Evolutionary conservation across 2,797 vertebrate species (phyloP), one percentile per base, ranked within the genome.

Genomic region (Enteromius unitaeniatus): DNA sequence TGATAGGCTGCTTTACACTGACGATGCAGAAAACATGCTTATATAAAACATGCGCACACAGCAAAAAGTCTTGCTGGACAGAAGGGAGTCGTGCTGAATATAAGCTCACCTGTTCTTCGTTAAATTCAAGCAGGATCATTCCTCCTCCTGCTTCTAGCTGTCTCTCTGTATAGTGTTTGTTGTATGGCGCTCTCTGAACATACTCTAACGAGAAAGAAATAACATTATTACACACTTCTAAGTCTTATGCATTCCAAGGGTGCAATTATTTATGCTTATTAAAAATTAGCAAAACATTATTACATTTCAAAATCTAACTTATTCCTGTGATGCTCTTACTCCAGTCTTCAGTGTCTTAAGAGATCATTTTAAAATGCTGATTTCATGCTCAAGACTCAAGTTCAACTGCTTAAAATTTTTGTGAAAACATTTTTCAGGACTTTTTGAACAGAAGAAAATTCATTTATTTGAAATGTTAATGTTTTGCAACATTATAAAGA

Each of bases 1-100:
- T 98, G 96, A 85, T 97, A 98, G 0, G 97, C 97, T 0, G 96
- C 96, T 26, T 95, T 97, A 88, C 97, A 98, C 98, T 99, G 87
- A 65, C 4, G 34, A 34, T 65, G 81, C 51, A 90, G 9, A 62
- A 69, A 21, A 10, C 49, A 45, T 13, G 73, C 42, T 64, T 60
- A 53, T 13, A 40, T 34, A 34, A 28, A 31, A 23, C n/a, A 49
- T 55, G 13, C 2, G 23, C 21, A 21, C 40, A 62, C 26, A 69
- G 51, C 28, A 69, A 31, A 40, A 81, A 55, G 6, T 26, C 19
- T 49, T 67, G 21, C 49, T 70, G 19, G 14, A 55, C 13, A 26
- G 17, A 5, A 6, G 76, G 23, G 17, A 58, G 14, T 31, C 42
- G 72, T 23, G 26, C n/a, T 31, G 13, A 67, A 51, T 31, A 72